A percentile compares a stretch with the other conserved stretches of the same genome.
These are phyloP conservation scores for Neosilurus mollespiculum DNA, from an alignment of 2,797 vertebrate genomes.

Conservation along the genomic window DNA sequence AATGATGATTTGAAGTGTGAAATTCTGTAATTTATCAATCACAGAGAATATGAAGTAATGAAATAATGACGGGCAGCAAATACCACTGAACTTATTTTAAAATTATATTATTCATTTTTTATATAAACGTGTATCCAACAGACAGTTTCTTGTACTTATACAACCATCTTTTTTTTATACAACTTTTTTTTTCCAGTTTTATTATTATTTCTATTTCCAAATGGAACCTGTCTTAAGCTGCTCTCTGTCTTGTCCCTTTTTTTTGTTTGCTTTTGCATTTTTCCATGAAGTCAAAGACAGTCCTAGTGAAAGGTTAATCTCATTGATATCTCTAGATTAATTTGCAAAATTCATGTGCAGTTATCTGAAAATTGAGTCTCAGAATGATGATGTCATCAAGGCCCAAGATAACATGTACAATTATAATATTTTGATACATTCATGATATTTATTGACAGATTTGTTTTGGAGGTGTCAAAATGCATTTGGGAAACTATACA, in stretches of 20 bases:
- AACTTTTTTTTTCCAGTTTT: not conserved
- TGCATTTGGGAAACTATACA: too few relatives aligned
- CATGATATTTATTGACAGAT: too few relatives aligned
- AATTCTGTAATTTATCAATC: conserved; percentile 64
- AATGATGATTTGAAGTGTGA: not conserved
- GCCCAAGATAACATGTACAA: too few relatives aligned
- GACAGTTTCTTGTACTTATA: not conserved
- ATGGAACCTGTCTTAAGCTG: conserved; percentile 21
- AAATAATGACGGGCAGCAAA: conserved; percentile 36
- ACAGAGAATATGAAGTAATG: conserved; percentile 54
- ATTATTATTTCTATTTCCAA: not conserved
- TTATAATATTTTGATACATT: too few relatives aligned
- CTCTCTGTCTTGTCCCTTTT: not conserved
- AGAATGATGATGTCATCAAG: too few relatives aligned
- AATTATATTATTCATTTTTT: conserved; percentile 61
- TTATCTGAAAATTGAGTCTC: too few relatives aligned
- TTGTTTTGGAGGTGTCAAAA: too few relatives aligned
- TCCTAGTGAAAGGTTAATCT: too few relatives aligned
- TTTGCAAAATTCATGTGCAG: too few relatives aligned
- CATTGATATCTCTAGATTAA: too few relatives aligned
- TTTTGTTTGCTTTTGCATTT: not conserved
- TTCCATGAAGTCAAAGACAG: not conserved
- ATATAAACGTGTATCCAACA: conserved; percentile 18
- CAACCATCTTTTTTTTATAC: not conserved
- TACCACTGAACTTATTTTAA: conserved; percentile 53